A percentile compares a stretch with the other conserved stretches of the same genome.
Conservation (phyloP, 2,113 vertebrate genomes). For the Alaudala cheleensis region DNA sequence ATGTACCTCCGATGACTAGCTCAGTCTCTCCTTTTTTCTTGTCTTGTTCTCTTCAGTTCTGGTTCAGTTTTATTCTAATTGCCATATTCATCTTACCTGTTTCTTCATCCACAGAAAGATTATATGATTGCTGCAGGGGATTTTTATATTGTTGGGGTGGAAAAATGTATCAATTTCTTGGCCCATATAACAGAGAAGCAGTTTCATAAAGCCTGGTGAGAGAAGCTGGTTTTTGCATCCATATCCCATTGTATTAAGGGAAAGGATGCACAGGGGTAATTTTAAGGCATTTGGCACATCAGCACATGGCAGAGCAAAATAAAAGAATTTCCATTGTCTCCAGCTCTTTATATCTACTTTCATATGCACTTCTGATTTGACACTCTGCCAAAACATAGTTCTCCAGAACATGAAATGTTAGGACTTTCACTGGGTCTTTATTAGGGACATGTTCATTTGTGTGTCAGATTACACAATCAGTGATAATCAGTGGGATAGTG, state of each 20-base stretch:
- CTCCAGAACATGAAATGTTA: neutral
- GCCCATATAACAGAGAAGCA: neutral
- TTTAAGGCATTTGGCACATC: neutral
- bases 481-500: neutral
- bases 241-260: neutral
- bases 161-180: neutral
- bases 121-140: neutral
- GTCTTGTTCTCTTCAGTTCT: neutral
- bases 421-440: neutral
- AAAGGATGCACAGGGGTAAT: neutral
- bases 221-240: neutral
- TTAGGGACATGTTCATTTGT: neutral
- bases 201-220: neutral
- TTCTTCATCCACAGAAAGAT: neutral
- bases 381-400: neutral
- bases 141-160: neutral
- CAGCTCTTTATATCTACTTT: neutral
- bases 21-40: neutral
- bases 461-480: neutral
- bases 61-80: neutral
- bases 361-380: neutral
- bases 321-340: neutral
- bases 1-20: neutral
- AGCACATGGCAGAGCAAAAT: neutral
- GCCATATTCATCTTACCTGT: neutral